Conservation (phyloP, 2,888 invertebrate genomes). For the Pecten maximus region DNA sequence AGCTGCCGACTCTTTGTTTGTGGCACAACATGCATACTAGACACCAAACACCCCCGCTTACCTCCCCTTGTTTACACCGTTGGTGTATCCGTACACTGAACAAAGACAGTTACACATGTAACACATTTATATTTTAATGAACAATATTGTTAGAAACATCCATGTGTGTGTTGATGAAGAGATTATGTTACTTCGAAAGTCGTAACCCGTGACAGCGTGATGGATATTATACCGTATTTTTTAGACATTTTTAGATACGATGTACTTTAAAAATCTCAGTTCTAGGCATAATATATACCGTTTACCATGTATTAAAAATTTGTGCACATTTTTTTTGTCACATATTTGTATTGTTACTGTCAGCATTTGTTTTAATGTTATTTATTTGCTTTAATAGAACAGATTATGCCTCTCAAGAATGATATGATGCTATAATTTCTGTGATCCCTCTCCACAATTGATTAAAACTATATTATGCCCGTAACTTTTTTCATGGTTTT, state of each 20-base stretch:
- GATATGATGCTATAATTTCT: background rate
- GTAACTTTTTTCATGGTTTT: background rate
- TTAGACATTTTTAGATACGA: background rate
- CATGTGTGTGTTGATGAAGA: background rate
- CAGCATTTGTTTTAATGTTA: background rate
- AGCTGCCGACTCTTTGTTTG: conserved; percentile 93
- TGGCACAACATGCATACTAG: conserved; percentile 98
- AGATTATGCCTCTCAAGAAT: background rate
- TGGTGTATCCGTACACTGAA: background rate
- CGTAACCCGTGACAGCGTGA: background rate
- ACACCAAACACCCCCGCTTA: conserved; percentile 39
- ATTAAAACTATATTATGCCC: background rate
- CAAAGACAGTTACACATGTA: background rate
- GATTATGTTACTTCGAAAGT: background rate
- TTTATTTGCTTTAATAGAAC: conserved; percentile 16
- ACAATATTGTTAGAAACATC: background rate
- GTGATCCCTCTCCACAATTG: conserved; percentile 7
- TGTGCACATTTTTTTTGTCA: background rate
- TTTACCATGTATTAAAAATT: background rate
- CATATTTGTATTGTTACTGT: conserved; percentile 13
- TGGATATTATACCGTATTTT: conserved; percentile 1
- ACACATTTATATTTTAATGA: background rate
- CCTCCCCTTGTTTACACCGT: background rate
- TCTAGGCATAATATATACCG: conserved; percentile 15
- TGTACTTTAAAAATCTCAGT: background rate